These are phyloP conservation scores for Anthophora plumipes DNA, from an alignment of 2,888 invertebrate genomes.

Conservation along the genomic window DNA sequence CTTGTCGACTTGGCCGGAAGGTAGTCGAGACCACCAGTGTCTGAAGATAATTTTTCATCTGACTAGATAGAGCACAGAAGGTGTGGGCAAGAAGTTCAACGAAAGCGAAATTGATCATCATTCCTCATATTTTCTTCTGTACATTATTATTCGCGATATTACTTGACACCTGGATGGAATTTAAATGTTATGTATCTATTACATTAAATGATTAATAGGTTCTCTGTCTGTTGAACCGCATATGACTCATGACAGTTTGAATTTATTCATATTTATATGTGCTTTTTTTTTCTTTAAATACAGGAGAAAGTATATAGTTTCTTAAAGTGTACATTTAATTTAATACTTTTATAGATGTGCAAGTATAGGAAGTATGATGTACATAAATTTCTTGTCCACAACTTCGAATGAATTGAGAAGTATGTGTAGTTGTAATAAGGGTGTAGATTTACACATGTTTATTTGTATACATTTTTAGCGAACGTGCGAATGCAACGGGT, in stretches of 20 bases:
- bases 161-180: too few relatives aligned
- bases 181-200: too few relatives aligned
- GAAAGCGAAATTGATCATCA: not conserved
- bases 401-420: not conserved
- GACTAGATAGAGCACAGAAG: not conserved
- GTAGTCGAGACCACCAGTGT: constrained; percentile 82
- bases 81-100: not conserved
- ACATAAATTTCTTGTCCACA: not conserved
- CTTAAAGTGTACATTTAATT: too few relatives aligned
- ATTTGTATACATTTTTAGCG: constrained; percentile 85
- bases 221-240: too few relatives aligned
- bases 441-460: not conserved
- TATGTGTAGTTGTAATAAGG: too few relatives aligned
- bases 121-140: too few relatives aligned
- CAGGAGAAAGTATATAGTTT: not conserved
- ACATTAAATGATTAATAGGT: too few relatives aligned
- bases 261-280: too few relatives aligned
- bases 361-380: too few relatives aligned
- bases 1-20: constrained; percentile 95
- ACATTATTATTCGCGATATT: too few relatives aligned
- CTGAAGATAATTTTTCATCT: constrained; percentile 17
- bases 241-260: too few relatives aligned
- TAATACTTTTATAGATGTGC: too few relatives aligned
- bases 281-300: not conserved
- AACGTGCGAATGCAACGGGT: constrained; percentile 94